Evolutionary conservation across 2,797 vertebrate species (phyloP), one percentile per base, ranked within the genome.

Genomic region (Oreonectes daqikongensis): DNA sequence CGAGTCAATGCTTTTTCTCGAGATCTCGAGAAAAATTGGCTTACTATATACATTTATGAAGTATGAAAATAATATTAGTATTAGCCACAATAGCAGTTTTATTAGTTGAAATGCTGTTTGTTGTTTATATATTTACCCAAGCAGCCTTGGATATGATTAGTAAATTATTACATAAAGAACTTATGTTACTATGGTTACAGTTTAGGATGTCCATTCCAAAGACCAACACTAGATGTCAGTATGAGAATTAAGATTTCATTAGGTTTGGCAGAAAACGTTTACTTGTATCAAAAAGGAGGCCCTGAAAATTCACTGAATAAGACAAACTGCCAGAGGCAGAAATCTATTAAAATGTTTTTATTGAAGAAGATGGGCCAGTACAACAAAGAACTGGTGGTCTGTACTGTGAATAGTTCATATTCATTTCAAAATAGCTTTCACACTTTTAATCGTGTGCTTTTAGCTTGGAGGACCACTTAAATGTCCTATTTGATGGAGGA

Each of bases 151-250:
- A 44, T 26, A 35, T 8, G 17, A 22, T 57, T 40, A 52, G 32
- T 53, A 79, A 42, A 78, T n/a, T 48, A 11, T 55, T 75, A 44
- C 52, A 64, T 67, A 35, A 67, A 73, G 22, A 35, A 32, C 14
- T 22, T 61, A 61, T 82, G 74, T 83, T 84, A 79, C 75, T 79
- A 80, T 80, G 69, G 81, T 82, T 75, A 78, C 69, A 65, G 20
- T 69, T 59, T 71, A 38, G 28, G 38, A 20, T 72, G 79, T 20
- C 67, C 35, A 83, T 81, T 72, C 75, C 53, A 26, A 63, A 57
- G 53, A 14, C 38, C 44, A 79, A 75, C 87, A 86, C 87, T 86
- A 86, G 87, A 83, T 86, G 87, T 85, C 87, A 88, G 78, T 88
- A 82, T 67, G 63, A 85, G 83, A 85, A 83, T 82, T 81, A 35